Evolutionary conservation across 2,888 invertebrate species (phyloP).

Genomic region (Himalopsyche kuldschensis): DNA sequence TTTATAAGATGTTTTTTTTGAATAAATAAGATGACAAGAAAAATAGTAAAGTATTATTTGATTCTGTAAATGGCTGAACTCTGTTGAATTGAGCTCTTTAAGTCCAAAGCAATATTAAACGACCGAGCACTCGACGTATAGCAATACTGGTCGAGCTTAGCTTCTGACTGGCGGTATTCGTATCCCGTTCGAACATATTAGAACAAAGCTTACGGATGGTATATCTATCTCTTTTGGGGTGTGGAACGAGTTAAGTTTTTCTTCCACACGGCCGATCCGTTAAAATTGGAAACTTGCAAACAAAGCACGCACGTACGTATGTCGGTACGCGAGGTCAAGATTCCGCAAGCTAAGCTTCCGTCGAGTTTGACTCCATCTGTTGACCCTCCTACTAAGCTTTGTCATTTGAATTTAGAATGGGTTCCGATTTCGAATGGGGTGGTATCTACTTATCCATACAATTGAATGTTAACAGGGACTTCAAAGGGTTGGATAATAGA

Average conservation of each 20-base stretch:
- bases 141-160: neutral
- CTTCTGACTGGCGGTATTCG: neutral
- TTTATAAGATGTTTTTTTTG: no score
- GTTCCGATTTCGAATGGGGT: neutral
- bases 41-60: no score
- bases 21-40: no score
- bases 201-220: neutral
- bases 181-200: neutral
- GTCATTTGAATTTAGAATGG: neutral
- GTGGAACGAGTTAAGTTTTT: neutral
- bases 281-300: neutral
- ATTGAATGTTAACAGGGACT: neutral
- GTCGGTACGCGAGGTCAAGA: neutral
- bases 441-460: neutral
- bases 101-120: neutral
- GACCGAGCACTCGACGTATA: neutral
- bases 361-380: neutral
- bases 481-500: neutral
- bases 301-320: neutral
- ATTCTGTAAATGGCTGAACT: neutral
- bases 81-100: neutral
- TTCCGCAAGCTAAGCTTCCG: neutral
- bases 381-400: neutral
- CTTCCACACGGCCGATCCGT: neutral
- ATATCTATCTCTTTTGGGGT: neutral